Percentiles rank a stretch among this genome's conserved stretches.
phyloP scores from a whole-genome alignment of 2,797 vertebrate species.

The Pterois miles region DNA sequence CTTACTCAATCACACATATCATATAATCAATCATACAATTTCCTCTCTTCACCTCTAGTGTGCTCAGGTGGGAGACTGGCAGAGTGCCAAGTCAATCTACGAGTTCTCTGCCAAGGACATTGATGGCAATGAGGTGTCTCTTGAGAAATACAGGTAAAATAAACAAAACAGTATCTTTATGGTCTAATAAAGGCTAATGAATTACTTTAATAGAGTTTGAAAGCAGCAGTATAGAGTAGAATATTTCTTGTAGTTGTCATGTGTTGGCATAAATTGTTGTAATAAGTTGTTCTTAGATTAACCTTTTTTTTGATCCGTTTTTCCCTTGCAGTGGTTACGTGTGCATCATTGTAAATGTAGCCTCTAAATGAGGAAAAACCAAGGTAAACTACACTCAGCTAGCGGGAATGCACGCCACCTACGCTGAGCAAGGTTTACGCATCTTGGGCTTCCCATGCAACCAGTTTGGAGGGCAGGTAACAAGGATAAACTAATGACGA shows the following conservation, averaged over 20 bases:
- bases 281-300: background rate
- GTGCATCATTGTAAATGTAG: conserved; percentile 94
- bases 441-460: conserved; percentile 97
- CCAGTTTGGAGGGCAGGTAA: conserved; percentile 97
- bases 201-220: background rate
- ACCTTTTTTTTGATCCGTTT: background rate
- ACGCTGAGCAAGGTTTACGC: conserved; percentile 94
- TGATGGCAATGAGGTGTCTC: conserved; percentile 87
- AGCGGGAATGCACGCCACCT: conserved; percentile 88
- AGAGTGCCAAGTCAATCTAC: conserved; percentile 88
- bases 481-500: background rate
- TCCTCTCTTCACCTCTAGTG: conserved; percentile 75
- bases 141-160: conserved; percentile 91
- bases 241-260: background rate
- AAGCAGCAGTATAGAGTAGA: too few species aligned
- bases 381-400: conserved; percentile 98
- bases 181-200: background rate
- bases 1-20: background rate
- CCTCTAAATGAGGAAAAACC: conserved; percentile 98
- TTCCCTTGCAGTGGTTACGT: conserved; percentile 83
- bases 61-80: conserved; percentile 86
- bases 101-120: conserved; percentile 93
- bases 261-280: background rate
- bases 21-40: too few species aligned
- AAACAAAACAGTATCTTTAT: background rate